Percentiles rank a stretch among this genome's conserved stretches.
These are phyloP conservation scores for Macrobrachium rosenbergii DNA, from an alignment of 1,140 invertebrate genomes.

Conservation along the genomic window DNA sequence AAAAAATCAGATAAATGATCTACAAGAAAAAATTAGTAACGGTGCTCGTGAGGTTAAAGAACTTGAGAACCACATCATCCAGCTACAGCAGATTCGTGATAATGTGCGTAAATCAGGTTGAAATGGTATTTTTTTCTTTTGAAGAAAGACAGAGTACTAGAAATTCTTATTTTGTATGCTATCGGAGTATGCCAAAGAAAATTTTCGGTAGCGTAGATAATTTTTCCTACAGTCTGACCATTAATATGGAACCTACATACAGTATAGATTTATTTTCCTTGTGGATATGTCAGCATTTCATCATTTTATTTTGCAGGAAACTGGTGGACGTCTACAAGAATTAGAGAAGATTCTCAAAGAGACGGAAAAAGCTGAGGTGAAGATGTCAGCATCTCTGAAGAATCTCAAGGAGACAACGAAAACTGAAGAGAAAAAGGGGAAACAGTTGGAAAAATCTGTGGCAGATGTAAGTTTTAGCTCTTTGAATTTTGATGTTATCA, in stretches of 20 bases:
- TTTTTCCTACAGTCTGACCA: too few relatives aligned
- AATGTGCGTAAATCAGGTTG: constrained; percentile 57
- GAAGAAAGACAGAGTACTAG: too few relatives aligned
- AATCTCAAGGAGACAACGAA: constrained; percentile 80
- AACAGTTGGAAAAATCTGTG: constrained; percentile 79
- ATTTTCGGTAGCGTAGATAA: too few relatives aligned
- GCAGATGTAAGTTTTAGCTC: constrained; percentile 68
- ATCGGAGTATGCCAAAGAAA: too few relatives aligned
- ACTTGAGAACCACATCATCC: constrained; percentile 68
- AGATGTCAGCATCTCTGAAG: constrained; percentile 78
- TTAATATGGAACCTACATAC: background rate
- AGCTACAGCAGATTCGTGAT: constrained; percentile 70
- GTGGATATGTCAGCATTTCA: background rate
- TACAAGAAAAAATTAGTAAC: constrained; percentile 69
- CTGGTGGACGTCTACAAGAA: constrained; percentile 77
- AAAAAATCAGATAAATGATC: constrained; percentile 70
- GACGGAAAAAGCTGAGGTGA: constrained; percentile 79
- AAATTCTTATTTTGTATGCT: background rate
- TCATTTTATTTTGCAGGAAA: constrained; percentile 73
- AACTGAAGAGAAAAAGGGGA: constrained; percentile 79
- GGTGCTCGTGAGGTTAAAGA: constrained; percentile 60
- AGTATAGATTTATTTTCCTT: background rate
- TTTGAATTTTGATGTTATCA: background rate
- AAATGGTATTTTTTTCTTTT: too few relatives aligned
- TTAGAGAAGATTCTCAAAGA: constrained; percentile 79